These are phyloP conservation scores for Melanostoma mellinum DNA, from an alignment of 2,888 invertebrate species.

Conservation along the genomic window DNA sequence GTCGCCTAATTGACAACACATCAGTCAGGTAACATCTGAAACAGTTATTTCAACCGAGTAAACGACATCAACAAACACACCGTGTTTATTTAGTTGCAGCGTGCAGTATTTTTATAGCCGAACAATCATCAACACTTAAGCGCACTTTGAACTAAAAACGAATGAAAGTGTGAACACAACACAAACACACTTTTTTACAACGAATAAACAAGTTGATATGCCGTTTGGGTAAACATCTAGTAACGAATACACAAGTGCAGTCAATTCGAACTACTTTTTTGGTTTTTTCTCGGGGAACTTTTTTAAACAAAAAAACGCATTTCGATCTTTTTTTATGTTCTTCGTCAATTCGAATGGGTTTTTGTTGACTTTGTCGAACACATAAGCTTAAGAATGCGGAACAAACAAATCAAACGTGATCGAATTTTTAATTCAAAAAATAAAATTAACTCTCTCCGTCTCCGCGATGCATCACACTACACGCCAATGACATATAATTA, in stretches of 20 bases:
- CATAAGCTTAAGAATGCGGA: conserved; percentile 16
- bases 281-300: background rate
- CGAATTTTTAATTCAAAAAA: conserved; percentile 2
- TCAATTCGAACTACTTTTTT: background rate
- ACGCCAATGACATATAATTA: no score
- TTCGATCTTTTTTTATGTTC: background rate
- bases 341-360: background rate
- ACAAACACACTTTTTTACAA: conserved; percentile 7
- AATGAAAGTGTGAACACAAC: conserved; percentile 51
- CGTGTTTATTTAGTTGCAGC: conserved; percentile 11
- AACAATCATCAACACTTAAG: conserved; percentile 77
- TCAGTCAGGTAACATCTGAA: no score
- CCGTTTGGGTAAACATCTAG: background rate
- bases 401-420: conserved; percentile 10
- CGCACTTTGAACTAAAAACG: conserved; percentile 74
- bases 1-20: no score
- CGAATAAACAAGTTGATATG: background rate
- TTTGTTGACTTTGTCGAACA: background rate
- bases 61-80: background rate
- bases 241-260: conserved; percentile 24
- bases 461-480: background rate
- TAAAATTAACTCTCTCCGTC: background rate
- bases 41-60: background rate
- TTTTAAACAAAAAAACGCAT: background rate
- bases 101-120: conserved; percentile 52